Percentiles rank a stretch among this genome's conserved stretches.
Conservation (phyloP, 2,797 vertebrate genomes). For the Coreius guichenoti region DNA sequence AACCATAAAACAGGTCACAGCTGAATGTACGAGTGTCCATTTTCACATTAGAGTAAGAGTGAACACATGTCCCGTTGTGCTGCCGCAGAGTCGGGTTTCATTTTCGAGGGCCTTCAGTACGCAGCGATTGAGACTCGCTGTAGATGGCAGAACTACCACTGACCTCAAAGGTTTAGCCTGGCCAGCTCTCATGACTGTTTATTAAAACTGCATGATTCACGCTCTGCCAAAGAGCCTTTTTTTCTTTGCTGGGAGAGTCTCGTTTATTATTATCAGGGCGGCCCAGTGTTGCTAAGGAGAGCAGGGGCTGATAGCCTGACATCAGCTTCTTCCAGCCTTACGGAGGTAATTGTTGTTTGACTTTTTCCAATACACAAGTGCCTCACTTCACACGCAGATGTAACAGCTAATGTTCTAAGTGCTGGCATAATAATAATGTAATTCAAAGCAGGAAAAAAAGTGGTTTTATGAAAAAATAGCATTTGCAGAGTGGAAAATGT, state of each 20-base stretch:
- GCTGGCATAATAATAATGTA: conserved; percentile 73
- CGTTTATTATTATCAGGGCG: conserved; percentile 54
- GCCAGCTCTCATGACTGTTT: conserved; percentile 59
- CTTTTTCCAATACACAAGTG: conserved; percentile 63
- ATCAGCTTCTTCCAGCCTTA: conserved; percentile 50
- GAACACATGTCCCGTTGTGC: conserved; percentile 67
- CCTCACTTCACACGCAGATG: conserved; percentile 60
- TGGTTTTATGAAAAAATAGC: conserved; percentile 81
- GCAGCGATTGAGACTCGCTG: conserved; percentile 44
- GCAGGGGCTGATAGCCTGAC: conserved; percentile 56
- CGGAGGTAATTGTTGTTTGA: conserved; percentile 56
- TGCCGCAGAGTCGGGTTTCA: conserved; percentile 56
- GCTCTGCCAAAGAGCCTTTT: conserved; percentile 42
- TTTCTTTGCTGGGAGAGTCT: conserved; percentile 48
- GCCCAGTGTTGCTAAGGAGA: conserved; percentile 40
- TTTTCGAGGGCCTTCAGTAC: conserved; percentile 40
- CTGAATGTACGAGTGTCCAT: conserved; percentile 67
- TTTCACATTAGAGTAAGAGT: conserved; percentile 66
- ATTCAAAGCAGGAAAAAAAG: conserved; percentile 67
- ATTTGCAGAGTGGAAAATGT: conserved; percentile 81
- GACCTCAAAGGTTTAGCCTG: conserved; percentile 58
- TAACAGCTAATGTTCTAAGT: conserved; percentile 68
- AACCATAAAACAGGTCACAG: conserved; percentile 69
- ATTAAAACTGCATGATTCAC: conserved; percentile 61
- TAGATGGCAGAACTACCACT: conserved; percentile 59